phyloP scores from a whole-genome alignment of 2,113 vertebrate species.

The Alosa alosa region DNA sequence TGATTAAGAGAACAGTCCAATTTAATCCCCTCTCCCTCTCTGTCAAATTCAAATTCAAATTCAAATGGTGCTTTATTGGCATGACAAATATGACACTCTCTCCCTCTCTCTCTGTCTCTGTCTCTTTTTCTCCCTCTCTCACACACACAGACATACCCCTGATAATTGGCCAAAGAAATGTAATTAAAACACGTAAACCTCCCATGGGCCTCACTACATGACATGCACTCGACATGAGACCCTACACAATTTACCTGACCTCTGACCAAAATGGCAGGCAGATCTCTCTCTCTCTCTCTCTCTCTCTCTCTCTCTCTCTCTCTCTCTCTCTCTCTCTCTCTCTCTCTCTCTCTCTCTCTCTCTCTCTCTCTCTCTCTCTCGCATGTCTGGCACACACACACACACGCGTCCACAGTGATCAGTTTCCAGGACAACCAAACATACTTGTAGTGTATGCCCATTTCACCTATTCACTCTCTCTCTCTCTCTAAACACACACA shows the following conservation, averaged over 20 bases:
- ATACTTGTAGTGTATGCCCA: background rate
- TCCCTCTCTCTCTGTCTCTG: no score
- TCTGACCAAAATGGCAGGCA: conserved; percentile 7
- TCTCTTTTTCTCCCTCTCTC: background rate
- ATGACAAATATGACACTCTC: no score
- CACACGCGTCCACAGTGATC: background rate
- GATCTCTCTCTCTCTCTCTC: background rate
- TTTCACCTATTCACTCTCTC: background rate
- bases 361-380: background rate
- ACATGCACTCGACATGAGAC: conserved; percentile 65
- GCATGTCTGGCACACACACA: background rate
- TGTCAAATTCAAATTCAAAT: no score
- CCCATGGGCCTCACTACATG: conserved; percentile 66
- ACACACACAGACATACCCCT: conserved; percentile 19
- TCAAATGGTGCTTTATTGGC: no score
- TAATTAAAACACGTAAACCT: conserved; percentile 74
- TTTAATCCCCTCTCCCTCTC: conserved; percentile 61
- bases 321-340: background rate
- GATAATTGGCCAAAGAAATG: conserved; percentile 69
- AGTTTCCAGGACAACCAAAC: background rate
- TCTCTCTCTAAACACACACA: background rate
- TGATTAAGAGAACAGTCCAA: conserved; percentile 74
- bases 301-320: background rate
- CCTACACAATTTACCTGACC: conserved; percentile 65
- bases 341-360: background rate